These are phyloP conservation scores for Lepeophtheirus salmonis DNA, from an alignment of 1,140 invertebrate genomes.

Conservation along the genomic window DNA sequence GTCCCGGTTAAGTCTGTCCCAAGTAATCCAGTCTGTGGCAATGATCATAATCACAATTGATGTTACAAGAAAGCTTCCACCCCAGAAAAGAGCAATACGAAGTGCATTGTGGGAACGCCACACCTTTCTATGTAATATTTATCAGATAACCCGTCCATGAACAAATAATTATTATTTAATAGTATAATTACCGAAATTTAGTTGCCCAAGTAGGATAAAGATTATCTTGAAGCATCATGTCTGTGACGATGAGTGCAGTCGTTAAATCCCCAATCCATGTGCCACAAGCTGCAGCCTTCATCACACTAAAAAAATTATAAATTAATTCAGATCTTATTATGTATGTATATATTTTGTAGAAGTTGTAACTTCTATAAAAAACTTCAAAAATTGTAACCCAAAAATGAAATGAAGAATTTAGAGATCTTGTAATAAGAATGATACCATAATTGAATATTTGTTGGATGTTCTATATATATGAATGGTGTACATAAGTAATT, in stretches of 20 bases:
- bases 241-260: constrained; percentile 36
- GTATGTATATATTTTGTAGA: too few species aligned
- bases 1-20: constrained; percentile 34
- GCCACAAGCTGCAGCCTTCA: constrained; percentile 37
- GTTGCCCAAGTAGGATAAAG: constrained; percentile 35
- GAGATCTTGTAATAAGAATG: too few species aligned
- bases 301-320: constrained; percentile 28
- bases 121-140: constrained; percentile 24
- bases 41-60: constrained; percentile 34
- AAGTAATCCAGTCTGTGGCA: constrained; percentile 34
- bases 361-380: too few species aligned
- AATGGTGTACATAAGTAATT: too few species aligned
- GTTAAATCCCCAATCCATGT: constrained; percentile 39
- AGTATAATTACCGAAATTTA: constrained; percentile 23
- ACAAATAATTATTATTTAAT: neutral
- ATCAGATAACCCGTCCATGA: too few species aligned
- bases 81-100: constrained; percentile 36
- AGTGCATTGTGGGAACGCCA: constrained; percentile 30
- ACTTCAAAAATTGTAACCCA: neutral
- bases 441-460: too few species aligned
- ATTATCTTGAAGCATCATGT: constrained; percentile 39
- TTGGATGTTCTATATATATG: too few species aligned
- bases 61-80: constrained; percentile 29
- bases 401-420: too few species aligned
- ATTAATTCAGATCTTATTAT: too few species aligned